phyloP scores from a whole-genome alignment of 2,888 invertebrate species.

The Brachyopa scutellaris region DNA sequence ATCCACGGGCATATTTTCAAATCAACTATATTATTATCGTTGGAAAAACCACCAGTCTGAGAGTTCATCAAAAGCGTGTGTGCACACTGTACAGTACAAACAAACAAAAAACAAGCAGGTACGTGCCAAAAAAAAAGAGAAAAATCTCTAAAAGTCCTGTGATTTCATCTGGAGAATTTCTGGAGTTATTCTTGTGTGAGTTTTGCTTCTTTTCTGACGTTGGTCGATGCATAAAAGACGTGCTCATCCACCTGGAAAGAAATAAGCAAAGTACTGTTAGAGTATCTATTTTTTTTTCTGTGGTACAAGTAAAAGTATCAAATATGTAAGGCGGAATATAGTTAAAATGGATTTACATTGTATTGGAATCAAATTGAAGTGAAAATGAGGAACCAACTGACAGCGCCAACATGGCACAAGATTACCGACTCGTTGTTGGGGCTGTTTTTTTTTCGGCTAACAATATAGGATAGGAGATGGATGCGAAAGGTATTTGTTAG shows the following conservation, averaged over 20 bases:
- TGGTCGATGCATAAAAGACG: constrained; percentile 37
- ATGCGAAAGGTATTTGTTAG: background rate
- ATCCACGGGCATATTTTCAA: constrained; percentile 26
- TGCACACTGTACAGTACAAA: too few species aligned
- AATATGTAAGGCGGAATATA: too few species aligned
- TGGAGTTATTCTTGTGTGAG: constrained; percentile 18
- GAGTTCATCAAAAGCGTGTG: constrained; percentile 18
- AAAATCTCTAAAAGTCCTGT: constrained; percentile 20
- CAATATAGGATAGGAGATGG: background rate
- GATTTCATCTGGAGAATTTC: constrained; percentile 25
- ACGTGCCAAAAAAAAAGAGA: constrained; percentile 9
- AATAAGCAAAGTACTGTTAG: constrained; percentile 14
- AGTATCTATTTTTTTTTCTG: constrained; percentile 9
- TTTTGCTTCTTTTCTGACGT: constrained; percentile 32
- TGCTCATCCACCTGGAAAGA: constrained; percentile 49
- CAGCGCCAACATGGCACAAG: constrained; percentile 11
- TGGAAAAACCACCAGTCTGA: background rate
- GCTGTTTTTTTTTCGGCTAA: background rate
- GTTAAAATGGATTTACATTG: constrained; percentile 36
- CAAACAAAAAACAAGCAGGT: background rate
- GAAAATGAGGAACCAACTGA: constrained; percentile 21
- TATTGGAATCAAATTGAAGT: constrained; percentile 22
- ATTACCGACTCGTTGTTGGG: constrained; percentile 11
- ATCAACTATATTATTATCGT: constrained; percentile 31
- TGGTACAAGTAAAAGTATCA: background rate